Evolutionary conservation across 2,797 vertebrate genomes (phyloP), one percentile per base, ranked within the genome.

Genomic region (Coranthus polyacanthus): DNA sequence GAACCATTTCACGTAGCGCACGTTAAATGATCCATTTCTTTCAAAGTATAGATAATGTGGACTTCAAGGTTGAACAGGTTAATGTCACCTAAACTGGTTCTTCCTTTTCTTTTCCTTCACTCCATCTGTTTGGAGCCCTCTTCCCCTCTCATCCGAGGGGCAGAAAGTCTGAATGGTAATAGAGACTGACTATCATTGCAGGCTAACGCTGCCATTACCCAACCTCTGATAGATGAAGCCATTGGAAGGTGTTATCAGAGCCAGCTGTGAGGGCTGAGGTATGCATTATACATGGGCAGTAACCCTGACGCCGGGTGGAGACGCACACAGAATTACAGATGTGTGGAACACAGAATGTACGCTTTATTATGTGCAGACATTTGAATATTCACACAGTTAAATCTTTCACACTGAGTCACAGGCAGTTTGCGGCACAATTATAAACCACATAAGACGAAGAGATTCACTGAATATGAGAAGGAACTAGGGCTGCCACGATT

Each of bases 211-310:
- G 90, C 89, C 93, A 92, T 94, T 95, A 93, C 84, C 90, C 93
- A 90, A 93, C 93, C 87, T 91, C 92, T 94, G 93, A 95, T 92
- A 91, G 94, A 95, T 95, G 92, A 94, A 94, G 92, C 94, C 92
- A 93, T 94, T 94, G 93, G 90, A 93, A 93, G 93, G 93, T 92
- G 93, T 95, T 94, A 94, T 95, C 93, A 94, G 92, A 94, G 92
- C 93, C 94, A 94, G 94, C 95, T 96, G 95, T 93, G 95, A 94
- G 93, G 84, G 87, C 91, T 92, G 90, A 88, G 88, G 84, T 91
- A 94, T 91, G 92, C 92, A 94, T 96, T 95, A 94, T 93, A 95
- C 92, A 93, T 91, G 93, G 89, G 37, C 49, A 61, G 59, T 67
- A 73, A 43, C 75, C 64, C 83, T 57, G 78, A 81, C 85, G 65